Conservation (phyloP, 1,140 invertebrate genomes). For the Metopolophium dirhodum region DNA sequence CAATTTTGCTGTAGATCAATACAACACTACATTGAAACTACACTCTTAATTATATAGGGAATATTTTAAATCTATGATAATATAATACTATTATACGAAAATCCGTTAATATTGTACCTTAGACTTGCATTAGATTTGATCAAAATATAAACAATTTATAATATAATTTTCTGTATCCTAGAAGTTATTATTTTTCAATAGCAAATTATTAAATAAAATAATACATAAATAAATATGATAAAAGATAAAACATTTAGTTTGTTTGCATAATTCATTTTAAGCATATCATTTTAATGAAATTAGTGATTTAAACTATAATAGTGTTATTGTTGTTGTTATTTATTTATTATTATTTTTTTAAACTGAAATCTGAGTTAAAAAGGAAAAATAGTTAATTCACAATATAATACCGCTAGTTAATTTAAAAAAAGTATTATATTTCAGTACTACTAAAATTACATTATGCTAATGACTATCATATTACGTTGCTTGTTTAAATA, state of each 20-base stretch:
- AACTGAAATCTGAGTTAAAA: slow-evolving; percentile 5
- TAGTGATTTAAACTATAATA: not conserved
- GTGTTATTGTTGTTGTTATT: not conserved
- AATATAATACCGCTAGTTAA: not conserved
- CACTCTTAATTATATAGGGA: not conserved
- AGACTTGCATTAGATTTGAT: too few relatives aligned
- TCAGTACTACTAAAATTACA: not conserved
- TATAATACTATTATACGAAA: not conserved
- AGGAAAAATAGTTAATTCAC: not conserved
- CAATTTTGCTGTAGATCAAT: not conserved
- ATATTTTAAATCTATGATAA: not conserved
- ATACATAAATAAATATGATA: not conserved
- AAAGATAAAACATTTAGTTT: not conserved
- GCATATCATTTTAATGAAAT: not conserved
- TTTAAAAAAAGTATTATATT: not conserved
- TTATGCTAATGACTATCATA: not conserved
- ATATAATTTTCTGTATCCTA: not conserved
- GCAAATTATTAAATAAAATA: not conserved
- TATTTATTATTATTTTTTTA: not conserved
- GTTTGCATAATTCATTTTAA: not conserved
- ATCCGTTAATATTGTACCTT: not conserved
- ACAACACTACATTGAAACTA: not conserved
- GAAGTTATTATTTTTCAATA: not conserved
- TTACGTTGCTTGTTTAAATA: not conserved
- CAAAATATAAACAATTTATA: too few relatives aligned